Base-by-base conservation (phyloP, 1,140 invertebrate species). In the Araneus ventricosus region DNA sequence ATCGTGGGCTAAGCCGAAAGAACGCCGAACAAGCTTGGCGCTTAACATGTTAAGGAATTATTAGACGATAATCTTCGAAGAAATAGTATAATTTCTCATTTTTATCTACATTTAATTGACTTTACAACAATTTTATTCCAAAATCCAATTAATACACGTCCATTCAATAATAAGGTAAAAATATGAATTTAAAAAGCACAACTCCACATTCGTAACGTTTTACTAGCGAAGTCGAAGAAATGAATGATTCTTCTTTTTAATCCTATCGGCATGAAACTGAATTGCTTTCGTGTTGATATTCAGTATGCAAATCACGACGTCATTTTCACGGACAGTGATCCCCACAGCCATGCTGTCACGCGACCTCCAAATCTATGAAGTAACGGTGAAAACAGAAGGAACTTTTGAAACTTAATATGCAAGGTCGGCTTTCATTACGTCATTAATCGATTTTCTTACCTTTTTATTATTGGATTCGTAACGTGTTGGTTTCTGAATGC, bases 321-420 rank as follows among this genome's bases (percentile, higher is more conserved):
- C 30, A 75, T 75, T 75, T 75, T 75, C 67, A 75, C 67, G 67
- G 67, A 30, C 67, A 75, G 67, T 75, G 67, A 30, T 75, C 27
- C 67, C 67, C 67, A 37, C 67, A 75, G 30, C 30, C 14, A 75
- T 3, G 2, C 4, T 75, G 10, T 75, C 67, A 75, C 67, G 10
- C 67, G 10, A 75, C 67, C 67, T 75, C 10, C 10, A 34, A 75
- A 67, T 67, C 61, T 37, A 20, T 75, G 67, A 75, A 75, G 27
- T 37, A 75, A 75, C 67, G 67, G 67, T 75, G 67, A 34, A 75
- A 75, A 20, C 67, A 30, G 17, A 17, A 75, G 67, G 30, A 75
- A 75, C 34, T 75, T 75, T 75, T 75, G 67, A 75, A 75, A 75
- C 67, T 75, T 75, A 75, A 75, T 27, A 75, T 75, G 30, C 67